Evolutionary conservation across 1,140 invertebrate genomes (phyloP), one percentile per base, ranked within the genome.

Genomic region (Hypsibius dujardini): DNA sequence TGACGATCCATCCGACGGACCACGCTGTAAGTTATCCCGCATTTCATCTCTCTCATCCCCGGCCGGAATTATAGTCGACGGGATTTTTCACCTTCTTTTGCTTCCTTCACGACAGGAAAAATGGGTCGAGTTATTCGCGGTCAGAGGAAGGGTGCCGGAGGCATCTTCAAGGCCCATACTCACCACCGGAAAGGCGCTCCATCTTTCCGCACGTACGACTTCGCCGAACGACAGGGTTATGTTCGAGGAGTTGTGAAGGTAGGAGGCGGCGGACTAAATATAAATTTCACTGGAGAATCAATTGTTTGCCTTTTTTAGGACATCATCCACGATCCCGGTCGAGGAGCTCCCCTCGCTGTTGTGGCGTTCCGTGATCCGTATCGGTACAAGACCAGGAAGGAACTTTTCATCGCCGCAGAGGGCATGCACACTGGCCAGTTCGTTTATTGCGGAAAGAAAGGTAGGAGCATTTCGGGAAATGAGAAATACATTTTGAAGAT

Each of bases 41-140:
- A 28, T 28, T 28, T 28, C 28, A 28, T 28, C 28, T 28, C n/a
- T n/a, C 28, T 28, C 28, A 28, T 28, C 28, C 28, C 28, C 28
- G 28, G 28, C 28, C 28, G 28, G 28, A 28, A 28, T 28, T 28
- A 28, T 28, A 28, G 28, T 28, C 28, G 28, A 28, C 28, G 28
- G 28, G 28, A 28, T 28, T 28, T 28, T 28, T 28, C 28, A 28
- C 28, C 28, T 28, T 28, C 28, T 28, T 28, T 28, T 28, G 28
- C 28, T 28, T 28, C 28, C 28, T 28, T 28, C 28, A 28, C 28
- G 28, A 28, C 28, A 28, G 28, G 28, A 28, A 82, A 74, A 72
- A 99, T 99, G 95, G 95, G 95, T 86, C 90, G 95, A 81, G 95
- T 98, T 76, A 98, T 99, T 85, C 89, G 95, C 83, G 88, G 90